phyloP scores from a whole-genome alignment of 2,888 invertebrate species.

The Brachyopa scutellaris region DNA sequence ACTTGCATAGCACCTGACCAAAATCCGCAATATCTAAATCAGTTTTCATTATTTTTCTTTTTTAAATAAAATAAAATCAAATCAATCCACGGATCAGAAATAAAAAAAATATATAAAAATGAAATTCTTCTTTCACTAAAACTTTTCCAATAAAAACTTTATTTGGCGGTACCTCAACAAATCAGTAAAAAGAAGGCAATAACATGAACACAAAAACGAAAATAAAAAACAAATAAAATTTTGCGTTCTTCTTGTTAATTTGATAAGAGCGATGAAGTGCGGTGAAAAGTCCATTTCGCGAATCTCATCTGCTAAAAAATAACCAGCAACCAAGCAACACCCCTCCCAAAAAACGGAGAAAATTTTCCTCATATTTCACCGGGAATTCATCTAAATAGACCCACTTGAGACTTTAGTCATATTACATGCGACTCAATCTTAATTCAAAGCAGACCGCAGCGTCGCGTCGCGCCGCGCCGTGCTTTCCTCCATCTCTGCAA shows the following conservation, averaged over 20 bases:
- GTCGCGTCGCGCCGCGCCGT: not conserved
- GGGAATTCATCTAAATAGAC: constrained; percentile 55
- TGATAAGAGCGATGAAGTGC: constrained; percentile 41
- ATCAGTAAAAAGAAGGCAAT: too few relatives aligned
- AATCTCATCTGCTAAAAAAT: not conserved
- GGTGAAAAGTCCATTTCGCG: constrained; percentile 23
- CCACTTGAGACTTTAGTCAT: constrained; percentile 60
- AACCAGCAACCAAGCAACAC: too few relatives aligned
- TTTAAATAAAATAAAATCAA: constrained; percentile 12
- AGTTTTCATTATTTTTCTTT: too few relatives aligned
- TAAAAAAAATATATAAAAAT: not conserved
- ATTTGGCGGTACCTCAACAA: constrained; percentile 8
- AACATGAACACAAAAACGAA: not conserved
- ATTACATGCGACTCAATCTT: constrained; percentile 55
- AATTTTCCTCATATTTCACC: constrained; percentile 43
- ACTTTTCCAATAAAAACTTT: constrained; percentile 55
- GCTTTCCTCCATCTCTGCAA: not conserved
- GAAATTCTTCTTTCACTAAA: not conserved
- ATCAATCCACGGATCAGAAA: constrained; percentile 11
- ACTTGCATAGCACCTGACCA: too few relatives aligned
- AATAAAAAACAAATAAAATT: constrained; percentile 21
- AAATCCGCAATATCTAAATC: too few relatives aligned
- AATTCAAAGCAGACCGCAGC: constrained; percentile 34
- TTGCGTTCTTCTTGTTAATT: constrained; percentile 38
- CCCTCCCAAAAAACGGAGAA: not conserved